phyloP scores from a whole-genome alignment of 2,888 invertebrate genomes.

The Stenichneumon culpator region DNA sequence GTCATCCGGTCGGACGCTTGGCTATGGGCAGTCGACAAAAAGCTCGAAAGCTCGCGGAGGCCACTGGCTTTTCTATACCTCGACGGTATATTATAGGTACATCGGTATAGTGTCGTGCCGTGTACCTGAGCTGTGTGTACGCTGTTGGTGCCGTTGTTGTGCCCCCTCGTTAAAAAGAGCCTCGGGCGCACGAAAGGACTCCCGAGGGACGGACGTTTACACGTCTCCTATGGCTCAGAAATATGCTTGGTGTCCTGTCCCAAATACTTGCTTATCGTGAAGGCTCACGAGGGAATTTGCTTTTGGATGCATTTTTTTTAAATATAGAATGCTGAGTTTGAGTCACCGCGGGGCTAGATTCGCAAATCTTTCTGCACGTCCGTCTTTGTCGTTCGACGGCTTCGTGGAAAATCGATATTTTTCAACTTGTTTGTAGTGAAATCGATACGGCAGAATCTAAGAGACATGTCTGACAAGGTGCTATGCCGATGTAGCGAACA shows the following conservation, averaged over 20 bases:
- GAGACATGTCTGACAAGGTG: too few species aligned
- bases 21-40: conserved; percentile 63
- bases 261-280: background rate
- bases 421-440: too few species aligned
- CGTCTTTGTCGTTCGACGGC: too few species aligned
- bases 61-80: conserved; percentile 39
- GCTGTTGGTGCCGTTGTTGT: background rate
- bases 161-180: conserved; percentile 41
- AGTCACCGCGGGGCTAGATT: background rate
- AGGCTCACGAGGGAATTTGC: background rate
- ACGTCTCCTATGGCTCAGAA: conserved; percentile 2
- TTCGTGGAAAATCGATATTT: too few species aligned
- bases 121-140: background rate
- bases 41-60: conserved; percentile 70
- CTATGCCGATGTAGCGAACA: too few species aligned
- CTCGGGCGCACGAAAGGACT: conserved; percentile 20
- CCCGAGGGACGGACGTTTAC: conserved; percentile 31
- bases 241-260: background rate
- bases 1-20: conserved; percentile 60
- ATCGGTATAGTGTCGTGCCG: background rate
- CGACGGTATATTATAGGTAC: conserved; percentile 2
- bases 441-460: too few species aligned
- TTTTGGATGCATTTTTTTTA: background rate
- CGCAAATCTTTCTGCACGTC: background rate
- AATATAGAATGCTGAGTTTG: background rate